Percentiles rank a stretch among this genome's conserved stretches.
Conservation (phyloP, 2,888 invertebrate genomes). For the Calliopum simillimum region DNA sequence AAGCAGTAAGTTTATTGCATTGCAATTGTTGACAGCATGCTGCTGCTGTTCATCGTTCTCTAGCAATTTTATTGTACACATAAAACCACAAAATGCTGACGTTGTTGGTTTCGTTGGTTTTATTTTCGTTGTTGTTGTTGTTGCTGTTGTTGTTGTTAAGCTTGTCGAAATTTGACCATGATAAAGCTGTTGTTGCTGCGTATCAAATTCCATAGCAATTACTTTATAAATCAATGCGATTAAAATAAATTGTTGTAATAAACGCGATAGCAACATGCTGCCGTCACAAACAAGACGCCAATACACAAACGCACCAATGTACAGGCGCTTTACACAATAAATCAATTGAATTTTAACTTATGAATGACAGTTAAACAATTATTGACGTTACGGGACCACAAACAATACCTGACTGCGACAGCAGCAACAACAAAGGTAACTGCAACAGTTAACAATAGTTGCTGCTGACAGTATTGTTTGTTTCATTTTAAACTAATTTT, state of each 20-base stretch:
- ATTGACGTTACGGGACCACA: constrained; percentile 24
- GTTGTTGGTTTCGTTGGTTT: too few species aligned
- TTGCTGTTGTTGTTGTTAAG: constrained; percentile 41
- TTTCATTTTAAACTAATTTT: constrained; percentile 13
- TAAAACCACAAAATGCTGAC: constrained; percentile 28
- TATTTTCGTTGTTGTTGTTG: too few species aligned
- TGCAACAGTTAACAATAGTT: neutral
- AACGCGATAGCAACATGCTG: constrained; percentile 43
- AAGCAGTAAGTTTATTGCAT: constrained; percentile 35
- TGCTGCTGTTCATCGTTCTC: neutral
- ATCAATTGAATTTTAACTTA: constrained; percentile 13
- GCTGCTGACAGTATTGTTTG: neutral
- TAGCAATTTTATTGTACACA: neutral
- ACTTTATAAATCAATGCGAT: constrained; percentile 58
- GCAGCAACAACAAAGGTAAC: constrained; percentile 12
- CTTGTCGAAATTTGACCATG: constrained; percentile 33
- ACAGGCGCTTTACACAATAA: neutral
- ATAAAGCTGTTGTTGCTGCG: constrained; percentile 25
- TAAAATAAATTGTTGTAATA: constrained; percentile 41
- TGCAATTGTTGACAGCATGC: constrained; percentile 28
- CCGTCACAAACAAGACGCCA: constrained; percentile 12
- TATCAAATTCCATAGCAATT: constrained; percentile 54
- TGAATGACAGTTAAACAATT: constrained; percentile 30
- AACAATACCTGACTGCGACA: neutral
- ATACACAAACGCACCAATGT: neutral